Percentiles rank a stretch among this genome's conserved stretches.
phyloP scores from a whole-genome alignment of 2,888 invertebrate genomes.

The Sycophila texana region DNA sequence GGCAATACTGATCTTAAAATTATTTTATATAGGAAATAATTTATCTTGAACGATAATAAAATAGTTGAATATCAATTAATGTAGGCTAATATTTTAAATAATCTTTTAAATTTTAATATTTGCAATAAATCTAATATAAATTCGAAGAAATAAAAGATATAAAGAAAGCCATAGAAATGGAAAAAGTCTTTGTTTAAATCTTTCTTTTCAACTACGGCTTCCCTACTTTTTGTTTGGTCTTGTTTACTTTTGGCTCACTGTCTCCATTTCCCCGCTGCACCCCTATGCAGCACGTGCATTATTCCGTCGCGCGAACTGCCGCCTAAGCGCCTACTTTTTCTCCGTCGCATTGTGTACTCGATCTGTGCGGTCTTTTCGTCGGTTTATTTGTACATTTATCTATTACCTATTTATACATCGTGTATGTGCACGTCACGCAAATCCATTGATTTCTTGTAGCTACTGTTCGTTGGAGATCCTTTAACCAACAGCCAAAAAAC shows the following conservation, averaged over 20 bases:
- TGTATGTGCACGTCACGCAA: conserved; percentile 9
- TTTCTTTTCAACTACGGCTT: neutral
- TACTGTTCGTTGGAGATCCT: neutral
- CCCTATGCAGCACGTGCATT: conserved; percentile 20
- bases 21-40: no score
- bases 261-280: neutral
- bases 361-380: neutral
- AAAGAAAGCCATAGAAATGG: neutral
- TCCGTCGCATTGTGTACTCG: neutral
- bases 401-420: conserved; percentile 3
- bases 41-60: no score
- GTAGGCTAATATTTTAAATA: no score
- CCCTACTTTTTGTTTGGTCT: no score
- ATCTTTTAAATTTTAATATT: no score
- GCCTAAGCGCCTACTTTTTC: neutral
- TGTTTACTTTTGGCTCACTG: neutral
- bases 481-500: conserved; percentile 5
- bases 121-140: no score
- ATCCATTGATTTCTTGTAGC: neutral
- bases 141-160: neutral
- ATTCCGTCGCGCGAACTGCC: neutral
- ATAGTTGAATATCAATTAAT: no score
- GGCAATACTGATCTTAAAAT: no score
- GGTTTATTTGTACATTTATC: conserved; percentile 19
- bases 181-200: neutral